Base-by-base conservation (phyloP, 2,113 vertebrate species). In the Brachionichthys hirsutus region DNA sequence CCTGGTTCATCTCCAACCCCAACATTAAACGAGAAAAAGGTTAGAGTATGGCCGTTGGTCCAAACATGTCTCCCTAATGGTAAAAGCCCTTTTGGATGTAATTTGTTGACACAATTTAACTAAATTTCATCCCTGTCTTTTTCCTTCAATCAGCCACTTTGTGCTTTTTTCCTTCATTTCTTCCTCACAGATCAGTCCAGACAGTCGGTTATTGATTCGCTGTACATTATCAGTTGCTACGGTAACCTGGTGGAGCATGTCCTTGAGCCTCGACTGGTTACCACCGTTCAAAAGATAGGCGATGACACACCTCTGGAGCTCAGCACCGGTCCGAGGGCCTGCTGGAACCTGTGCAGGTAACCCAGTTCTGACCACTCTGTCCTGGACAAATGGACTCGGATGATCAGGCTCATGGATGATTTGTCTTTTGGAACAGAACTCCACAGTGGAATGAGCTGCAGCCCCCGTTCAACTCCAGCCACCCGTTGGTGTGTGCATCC, bases 361-460 rank as follows among this genome's bases (percentile, higher is more conserved):
- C 9, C 14, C 19, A 12, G 6, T 14, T 14, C 15, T 34, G 6
- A 20, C 2, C 11, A 3, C n/a, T 60, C 0, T 9, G 9, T 51
- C 10, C 8, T 10, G 7, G 4, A 36, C 12, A 12, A 49, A 18
- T n/a, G 22, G 12, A 14, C 2, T 41, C 0, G 13, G 3, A 0
- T 7, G 4, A 3, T 1, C 17, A 1, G 7, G 34, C 60, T 62
- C 45, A 76, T 36, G 35, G 56, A 24, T 55, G 40, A 47, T 81
- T 62, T 82, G 34, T 73, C 48, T 81, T 85, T 69, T 68, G 69
- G 66, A 71, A 76, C 87, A 99, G 97, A 91, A 98, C 96, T 47
- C 96, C 95, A 55, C 97, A 97, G 73, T 98, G 97, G 97, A 98
- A 96, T 76, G 97, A 99, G 71, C 90, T 98, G 52, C 97, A 98